Base-by-base conservation (phyloP, 2,888 invertebrate species). In the Apomyelois bistriatella region DNA sequence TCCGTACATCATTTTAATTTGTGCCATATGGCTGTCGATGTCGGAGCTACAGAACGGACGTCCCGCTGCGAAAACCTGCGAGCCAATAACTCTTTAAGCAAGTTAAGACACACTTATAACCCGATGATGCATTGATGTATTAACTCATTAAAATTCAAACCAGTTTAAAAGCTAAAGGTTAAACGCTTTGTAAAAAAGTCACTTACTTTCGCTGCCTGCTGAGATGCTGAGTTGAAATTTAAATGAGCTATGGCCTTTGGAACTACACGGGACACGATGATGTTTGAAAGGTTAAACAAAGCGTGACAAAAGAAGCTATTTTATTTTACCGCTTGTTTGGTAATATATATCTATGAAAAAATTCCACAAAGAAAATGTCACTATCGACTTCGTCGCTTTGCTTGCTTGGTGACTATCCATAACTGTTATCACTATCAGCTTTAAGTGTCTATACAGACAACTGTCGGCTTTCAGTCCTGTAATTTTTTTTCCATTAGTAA, bases 61-160 rank as follows among this genome's bases (percentile, higher is more conserved):
- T 72, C 89, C 87, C 74, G 83, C 81, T 76, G 89, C 43, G 87
- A 66, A 82, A 79, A 79, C 76, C 72, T 64, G 76, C 76, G 70
- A 76, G 76, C 69, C 77, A 72, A 80, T 85, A 83, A 76, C 77
- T 78, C 76, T 71, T 81, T 74, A 79, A 73, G 66, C 66, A 58
- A 53, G 52, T 57, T 54, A 54, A 62, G 60, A 60, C 65, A 62
- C 57, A 58, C 62, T 32, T 46, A 79, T 77, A 78, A 80, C 65
- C 66, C 69, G 74, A 83, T 82, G 83, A 87, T 86, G 76, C 78
- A 89, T 86, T 76, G 85, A 84, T 74, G 77, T 82, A 85, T 87
- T 85, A 82, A 83, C 83, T 86, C 78, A 86, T 87, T 86, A 78
- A 79, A 85, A 85, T 85, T 77, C 79, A 80, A 82, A 82, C 80